Percentiles rank a stretch among this genome's conserved stretches.
Conservation (phyloP, 2,113 vertebrate species). For the Dryoscopus gambensis region DNA sequence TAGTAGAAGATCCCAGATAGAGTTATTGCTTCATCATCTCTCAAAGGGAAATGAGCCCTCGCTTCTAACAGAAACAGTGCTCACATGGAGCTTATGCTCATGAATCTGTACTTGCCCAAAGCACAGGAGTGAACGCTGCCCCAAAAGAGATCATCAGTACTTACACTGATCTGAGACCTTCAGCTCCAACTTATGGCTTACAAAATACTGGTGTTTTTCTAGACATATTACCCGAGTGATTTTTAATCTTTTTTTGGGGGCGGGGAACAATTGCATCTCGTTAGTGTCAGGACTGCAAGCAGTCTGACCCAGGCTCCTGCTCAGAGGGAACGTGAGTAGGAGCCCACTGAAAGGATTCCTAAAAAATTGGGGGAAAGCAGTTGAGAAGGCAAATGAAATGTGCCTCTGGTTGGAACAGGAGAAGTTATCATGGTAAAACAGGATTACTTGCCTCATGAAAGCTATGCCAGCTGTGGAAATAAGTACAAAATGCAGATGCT, state of each 20-base stretch:
- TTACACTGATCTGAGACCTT: neutral
- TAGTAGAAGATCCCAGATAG: neutral
- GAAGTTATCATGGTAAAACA: neutral
- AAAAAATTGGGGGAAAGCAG: neutral
- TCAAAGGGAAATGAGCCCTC: neutral
- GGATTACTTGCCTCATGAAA: neutral
- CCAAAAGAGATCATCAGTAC: neutral
- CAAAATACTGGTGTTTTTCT: fast-evolving
- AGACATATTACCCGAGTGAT: neutral
- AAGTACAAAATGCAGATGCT: neutral
- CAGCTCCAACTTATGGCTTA: neutral
- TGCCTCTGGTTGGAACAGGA: neutral
- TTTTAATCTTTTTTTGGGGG: neutral
- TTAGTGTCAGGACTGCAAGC: neutral
- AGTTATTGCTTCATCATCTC: neutral
- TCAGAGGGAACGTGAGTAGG: neutral
- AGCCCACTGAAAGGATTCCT: neutral
- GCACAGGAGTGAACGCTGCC: neutral
- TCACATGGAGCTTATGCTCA: neutral
- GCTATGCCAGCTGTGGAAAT: neutral
- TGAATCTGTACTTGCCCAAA: neutral
- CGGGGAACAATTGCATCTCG: neutral
- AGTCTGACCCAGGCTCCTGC: neutral
- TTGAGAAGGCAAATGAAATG: neutral
- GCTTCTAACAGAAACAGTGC: neutral